These are phyloP conservation scores for Hirundichthys speculiger DNA, from an alignment of 2,113 vertebrate genomes.

Conservation along the genomic window DNA sequence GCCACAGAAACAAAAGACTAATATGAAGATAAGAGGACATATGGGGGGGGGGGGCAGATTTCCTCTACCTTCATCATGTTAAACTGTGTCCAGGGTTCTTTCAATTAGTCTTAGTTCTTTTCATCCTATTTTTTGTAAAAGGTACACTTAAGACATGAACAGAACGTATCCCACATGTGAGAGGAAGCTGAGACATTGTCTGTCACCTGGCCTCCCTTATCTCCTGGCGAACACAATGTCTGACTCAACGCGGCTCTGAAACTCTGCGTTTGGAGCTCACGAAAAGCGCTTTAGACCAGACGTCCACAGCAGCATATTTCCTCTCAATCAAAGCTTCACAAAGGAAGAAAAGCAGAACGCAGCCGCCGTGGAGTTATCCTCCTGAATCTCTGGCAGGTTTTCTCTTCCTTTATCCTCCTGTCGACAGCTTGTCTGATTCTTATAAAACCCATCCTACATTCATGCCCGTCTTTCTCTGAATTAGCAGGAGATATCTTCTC, in stretches of 20 bases:
- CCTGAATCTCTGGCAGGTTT: slow-evolving; percentile 64
- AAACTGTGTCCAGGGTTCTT: slow-evolving; percentile 11
- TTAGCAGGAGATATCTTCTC: slow-evolving; percentile 60
- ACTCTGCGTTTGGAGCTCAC: slow-evolving; percentile 48
- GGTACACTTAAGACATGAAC: slow-evolving; percentile 26
- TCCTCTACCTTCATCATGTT: slow-evolving; percentile 5
- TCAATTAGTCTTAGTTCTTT: slow-evolving; percentile 29
- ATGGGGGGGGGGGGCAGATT: background rate
- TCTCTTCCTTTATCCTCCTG: slow-evolving; percentile 60
- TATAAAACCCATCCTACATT: slow-evolving; percentile 61
- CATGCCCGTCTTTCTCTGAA: slow-evolving; percentile 58
- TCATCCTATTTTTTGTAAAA: slow-evolving; percentile 32
- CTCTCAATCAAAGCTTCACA: slow-evolving; percentile 72
- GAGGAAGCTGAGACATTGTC: slow-evolving; percentile 47
- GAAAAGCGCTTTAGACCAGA: slow-evolving; percentile 58
- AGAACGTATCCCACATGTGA: slow-evolving; percentile 42
- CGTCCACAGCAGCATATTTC: slow-evolving; percentile 65
- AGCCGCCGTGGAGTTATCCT: slow-evolving; percentile 67
- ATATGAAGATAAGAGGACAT: background rate
- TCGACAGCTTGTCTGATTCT: slow-evolving; percentile 71
- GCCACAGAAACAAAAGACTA: too few relatives aligned
- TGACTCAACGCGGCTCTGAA: slow-evolving; percentile 48
- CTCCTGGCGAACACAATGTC: slow-evolving; percentile 54
- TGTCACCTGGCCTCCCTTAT: slow-evolving; percentile 68
- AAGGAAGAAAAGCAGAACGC: slow-evolving; percentile 59